Base-by-base conservation (phyloP, 2,797 vertebrate genomes). In the Mormyrus proboscirostris region DNA sequence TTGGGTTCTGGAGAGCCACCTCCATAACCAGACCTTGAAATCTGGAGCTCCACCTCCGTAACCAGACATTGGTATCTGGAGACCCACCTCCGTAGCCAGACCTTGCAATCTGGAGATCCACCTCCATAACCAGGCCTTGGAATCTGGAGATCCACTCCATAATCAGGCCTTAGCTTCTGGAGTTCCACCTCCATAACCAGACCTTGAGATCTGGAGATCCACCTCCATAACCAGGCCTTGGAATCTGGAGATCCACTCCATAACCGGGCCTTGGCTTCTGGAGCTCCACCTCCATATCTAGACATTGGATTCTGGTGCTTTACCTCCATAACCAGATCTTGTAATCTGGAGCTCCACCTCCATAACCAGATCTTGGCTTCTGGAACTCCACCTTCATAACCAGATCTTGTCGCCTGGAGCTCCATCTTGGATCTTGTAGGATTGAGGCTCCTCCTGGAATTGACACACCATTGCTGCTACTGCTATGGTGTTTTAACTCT, bases 381-480 rank as follows among this genome's bases (percentile, higher is more conserved):
- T 9, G n/a, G 57, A 59, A 7, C n/a, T 59, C 57, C 57, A 55
- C 16, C 16, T 55, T 3, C 16, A 19, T 55, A 57, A 57, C 53
- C 53, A 57, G 53, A 1, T 4, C 53, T n/a, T 57, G 16, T 16
- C 1, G n/a, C 7, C n/a, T 59, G 57, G 57, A 25, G 57, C n/a
- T 22, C 38, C 76, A 22, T 2, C 14, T 22, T 87, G 25, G 19
- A 87, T 90, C 86, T 83, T 73, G 86, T 29, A 87, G 69, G 73
- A 51, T 83, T 89, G 41, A 33, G 22, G 47, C 9, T 62, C 69
- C 76, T 83, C 50, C n/a, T 7, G 50, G 62, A 89, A 59, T 89
- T 53, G 25, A 8, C 22, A 57, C 85, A 86, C 25, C 83, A 51
- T 85, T 51, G 22, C 22, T 51, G 22, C 2, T 85, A n/a, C 82